These are phyloP conservation scores for Recurvirostra avosetta DNA, from an alignment of 2,113 vertebrate genomes.

Conservation along the genomic window DNA sequence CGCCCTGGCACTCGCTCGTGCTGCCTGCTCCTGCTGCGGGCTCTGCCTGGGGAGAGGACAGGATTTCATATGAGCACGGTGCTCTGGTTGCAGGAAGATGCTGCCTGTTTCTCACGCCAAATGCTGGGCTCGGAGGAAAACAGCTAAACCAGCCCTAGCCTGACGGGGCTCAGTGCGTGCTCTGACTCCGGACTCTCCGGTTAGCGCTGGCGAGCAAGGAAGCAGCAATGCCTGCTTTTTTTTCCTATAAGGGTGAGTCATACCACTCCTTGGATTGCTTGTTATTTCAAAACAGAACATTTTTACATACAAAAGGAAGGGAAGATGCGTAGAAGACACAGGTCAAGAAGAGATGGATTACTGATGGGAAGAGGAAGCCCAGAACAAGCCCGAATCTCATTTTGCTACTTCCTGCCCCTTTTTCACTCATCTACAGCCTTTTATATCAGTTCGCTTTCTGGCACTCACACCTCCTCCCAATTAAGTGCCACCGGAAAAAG, in stretches of 20 bases:
- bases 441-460: background rate
- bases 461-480: background rate
- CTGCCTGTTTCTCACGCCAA: background rate
- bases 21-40: background rate
- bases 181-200: background rate
- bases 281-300: constrained; percentile 19
- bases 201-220: background rate
- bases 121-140: background rate
- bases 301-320: constrained; percentile 19
- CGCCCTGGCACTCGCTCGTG: background rate
- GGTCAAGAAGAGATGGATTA: background rate
- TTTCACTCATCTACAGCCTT: background rate
- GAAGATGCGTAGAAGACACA: background rate
- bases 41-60: background rate
- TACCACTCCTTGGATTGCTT: background rate
- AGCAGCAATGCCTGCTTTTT: background rate
- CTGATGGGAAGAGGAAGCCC: background rate
- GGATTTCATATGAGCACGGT: background rate
- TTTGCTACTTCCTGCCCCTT: background rate
- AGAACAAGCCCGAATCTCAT: background rate
- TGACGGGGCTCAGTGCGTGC: background rate
- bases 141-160: background rate
- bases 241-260: background rate
- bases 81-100: background rate
- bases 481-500: background rate